Evolutionary conservation across 2,797 vertebrate genomes (phyloP), one percentile per base, ranked within the genome.

Genomic region (Neopelma chrysocephalum): DNA sequence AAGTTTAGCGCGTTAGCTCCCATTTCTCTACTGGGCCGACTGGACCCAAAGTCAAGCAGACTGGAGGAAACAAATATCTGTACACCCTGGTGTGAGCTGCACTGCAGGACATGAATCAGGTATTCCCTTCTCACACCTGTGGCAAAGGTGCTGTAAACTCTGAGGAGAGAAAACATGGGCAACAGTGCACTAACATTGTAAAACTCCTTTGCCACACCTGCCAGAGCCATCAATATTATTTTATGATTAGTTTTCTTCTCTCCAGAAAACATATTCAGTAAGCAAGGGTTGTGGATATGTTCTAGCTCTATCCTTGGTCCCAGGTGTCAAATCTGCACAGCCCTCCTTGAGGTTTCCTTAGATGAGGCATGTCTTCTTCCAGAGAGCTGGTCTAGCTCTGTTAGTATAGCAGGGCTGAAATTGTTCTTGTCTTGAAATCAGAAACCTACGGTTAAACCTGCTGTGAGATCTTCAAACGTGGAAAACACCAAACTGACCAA

Each of bases 151-250:
- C 12, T 71, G 23, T 56, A 54, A 76, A 56, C 3, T 53, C 38
- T 10, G 3, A 25, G 5, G 31, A 61, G 14, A 36, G 82, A 77
- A 70, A 34, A 10, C 2, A 1, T 7, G 16, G 22, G 13, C 53
- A 83, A 2, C 0, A 0, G 23, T 19, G 16, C 36, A 45, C 27
- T 48, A 38, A 56, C 7, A 6, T 15, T 47, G 10, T 22, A 69
- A 90, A 81, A 1, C 11, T 69, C 32, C 34, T 72, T 57, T 83
- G 31, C 8, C 12, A 36, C 14, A 40, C 12, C 38, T 61, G 15
- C 10, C 50, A 81, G 32, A 78, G 14, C 3, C 22, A 40, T 43
- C 31, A 23, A 3, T 42, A 50, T 31, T 53, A 15, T 29, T 87
- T 70, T 73, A 23, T 20, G 71, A 42, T 6, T 27, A 43, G 9